These are phyloP conservation scores for Nerophis ophidion DNA, from an alignment of 2,113 vertebrate species.

Conservation along the genomic window DNA sequence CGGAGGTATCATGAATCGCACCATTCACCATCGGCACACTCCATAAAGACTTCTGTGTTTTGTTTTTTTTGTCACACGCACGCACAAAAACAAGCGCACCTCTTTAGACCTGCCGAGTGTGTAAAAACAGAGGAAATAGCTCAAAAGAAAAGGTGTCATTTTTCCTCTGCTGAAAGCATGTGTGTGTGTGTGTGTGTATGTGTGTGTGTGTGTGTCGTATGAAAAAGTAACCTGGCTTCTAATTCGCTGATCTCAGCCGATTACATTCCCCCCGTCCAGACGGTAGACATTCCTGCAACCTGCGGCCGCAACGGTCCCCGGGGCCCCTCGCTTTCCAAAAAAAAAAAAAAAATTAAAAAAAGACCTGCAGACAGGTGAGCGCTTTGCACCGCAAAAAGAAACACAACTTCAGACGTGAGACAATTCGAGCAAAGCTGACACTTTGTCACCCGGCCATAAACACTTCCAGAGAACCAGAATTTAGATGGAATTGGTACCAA, in stretches of 20 bases:
- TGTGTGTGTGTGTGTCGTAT: constrained; percentile 25
- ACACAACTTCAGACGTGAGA: constrained; percentile 38
- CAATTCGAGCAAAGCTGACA: constrained; percentile 28
- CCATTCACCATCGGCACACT: constrained; percentile 59
- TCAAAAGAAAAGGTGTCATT: constrained; percentile 68
- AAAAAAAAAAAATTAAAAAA: too few species aligned
- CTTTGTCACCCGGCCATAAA: constrained; percentile 4
- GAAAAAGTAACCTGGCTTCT: constrained; percentile 41
- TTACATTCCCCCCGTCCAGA: constrained; percentile 70
- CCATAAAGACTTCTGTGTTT: constrained; percentile 66
- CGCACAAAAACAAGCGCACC: constrained; percentile 67
- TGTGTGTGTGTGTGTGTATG: constrained; percentile 15
- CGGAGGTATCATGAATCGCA: constrained; percentile 65
- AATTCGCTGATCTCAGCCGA: constrained; percentile 65
- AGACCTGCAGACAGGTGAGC: constrained; percentile 59
- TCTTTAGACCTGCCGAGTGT: constrained; percentile 58
- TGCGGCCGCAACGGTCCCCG: constrained; percentile 51
- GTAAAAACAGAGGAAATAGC: constrained; percentile 71
- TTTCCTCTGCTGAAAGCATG: constrained; percentile 57
- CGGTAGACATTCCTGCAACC: constrained; percentile 67
- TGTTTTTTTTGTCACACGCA: constrained; percentile 70
- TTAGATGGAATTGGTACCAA: background rate
- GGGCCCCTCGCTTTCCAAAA: constrained; percentile 43
- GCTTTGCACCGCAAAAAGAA: constrained; percentile 26
- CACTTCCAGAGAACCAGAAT: background rate